phyloP scores from a whole-genome alignment of 2,888 invertebrate genomes.

The Desoria tigrina region DNA sequence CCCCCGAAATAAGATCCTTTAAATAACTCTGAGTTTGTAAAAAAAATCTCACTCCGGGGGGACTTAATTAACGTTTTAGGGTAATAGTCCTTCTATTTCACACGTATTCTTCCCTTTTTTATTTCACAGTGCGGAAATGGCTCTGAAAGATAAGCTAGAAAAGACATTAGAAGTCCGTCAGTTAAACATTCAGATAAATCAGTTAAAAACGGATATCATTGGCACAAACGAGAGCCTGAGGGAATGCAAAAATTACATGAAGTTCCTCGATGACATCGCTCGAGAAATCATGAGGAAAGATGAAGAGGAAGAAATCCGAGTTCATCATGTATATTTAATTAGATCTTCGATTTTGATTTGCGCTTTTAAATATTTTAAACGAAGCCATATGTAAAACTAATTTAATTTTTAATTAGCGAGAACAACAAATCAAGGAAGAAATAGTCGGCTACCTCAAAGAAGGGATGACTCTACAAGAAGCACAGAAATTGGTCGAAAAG shows the following conservation, averaged over 20 bases:
- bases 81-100: background rate
- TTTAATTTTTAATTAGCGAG: conserved; percentile 33
- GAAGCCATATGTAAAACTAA: conserved; percentile 3
- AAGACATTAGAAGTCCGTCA: conserved; percentile 41
- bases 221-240: conserved; percentile 47
- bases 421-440: conserved; percentile 52
- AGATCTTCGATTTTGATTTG: no score
- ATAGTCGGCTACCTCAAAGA: conserved; percentile 60
- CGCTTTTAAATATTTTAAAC: conserved; percentile 10
- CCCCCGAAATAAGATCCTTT: no score
- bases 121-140: conserved; percentile 44
- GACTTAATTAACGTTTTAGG: background rate
- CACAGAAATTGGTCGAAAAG: conserved; percentile 60
- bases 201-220: conserved; percentile 51
- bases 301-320: conserved; percentile 47
- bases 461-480: conserved; percentile 69
- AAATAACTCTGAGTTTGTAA: background rate
- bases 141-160: conserved; percentile 46
- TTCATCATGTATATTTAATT: conserved; percentile 36
- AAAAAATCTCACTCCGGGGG: background rate
- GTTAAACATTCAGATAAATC: conserved; percentile 46
- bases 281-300: conserved; percentile 50
- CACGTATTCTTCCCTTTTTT: background rate
- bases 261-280: conserved; percentile 48
- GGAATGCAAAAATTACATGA: conserved; percentile 50